Base-by-base conservation (phyloP, 2,888 invertebrate genomes). In the Cerastis rubricosa region DNA sequence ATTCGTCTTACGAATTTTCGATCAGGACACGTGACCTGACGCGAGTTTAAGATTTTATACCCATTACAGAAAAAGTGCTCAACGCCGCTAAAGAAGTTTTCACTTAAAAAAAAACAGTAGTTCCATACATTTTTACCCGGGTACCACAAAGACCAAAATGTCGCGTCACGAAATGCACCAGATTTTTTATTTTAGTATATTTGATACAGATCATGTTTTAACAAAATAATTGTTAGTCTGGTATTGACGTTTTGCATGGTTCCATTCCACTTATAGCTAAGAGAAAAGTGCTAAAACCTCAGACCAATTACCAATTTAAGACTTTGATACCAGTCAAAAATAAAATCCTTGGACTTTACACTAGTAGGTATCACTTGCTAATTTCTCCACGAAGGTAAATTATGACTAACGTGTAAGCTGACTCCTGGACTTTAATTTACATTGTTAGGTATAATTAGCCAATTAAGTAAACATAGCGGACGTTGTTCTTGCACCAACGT, bases 401-500 rank as follows among this genome's bases (percentile, higher is more conserved):
- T 14, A 61, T 69, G 22, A 49, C 12, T 57, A 22, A 47, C 49
- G 35, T 72, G 68, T 70, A 63, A 40, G n/a, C 49, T 45, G 19
- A 0, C 3, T 59, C 64, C 47, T 43, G 65, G 57, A 61, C 71
- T 61, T 59, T 43, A n/a, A 67, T 74, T 35, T 54, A 75, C 59
- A 64, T 76, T 47, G 69, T 67, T 22, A 47, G 12, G 54, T 57
- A 66, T 63, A 84, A 79, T 80, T 80, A 76, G 25, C 7, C 81
- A 66, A 80, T 76, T 76, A 66, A 51, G n/a, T 29, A 57, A 25
- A 70, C 71, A 80, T 51, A 12, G 43, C 49, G 17, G 14, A 7
- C 25, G 47, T 47, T 59, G 47, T 70, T 59, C 17, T 35, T 35
- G 14, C 35, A 29, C n/a, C n/a, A n/a, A n/a, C n/a, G n/a, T n/a